phyloP scores from a whole-genome alignment of 2,113 vertebrate genomes.

The Odontophorus gujanensis region DNA sequence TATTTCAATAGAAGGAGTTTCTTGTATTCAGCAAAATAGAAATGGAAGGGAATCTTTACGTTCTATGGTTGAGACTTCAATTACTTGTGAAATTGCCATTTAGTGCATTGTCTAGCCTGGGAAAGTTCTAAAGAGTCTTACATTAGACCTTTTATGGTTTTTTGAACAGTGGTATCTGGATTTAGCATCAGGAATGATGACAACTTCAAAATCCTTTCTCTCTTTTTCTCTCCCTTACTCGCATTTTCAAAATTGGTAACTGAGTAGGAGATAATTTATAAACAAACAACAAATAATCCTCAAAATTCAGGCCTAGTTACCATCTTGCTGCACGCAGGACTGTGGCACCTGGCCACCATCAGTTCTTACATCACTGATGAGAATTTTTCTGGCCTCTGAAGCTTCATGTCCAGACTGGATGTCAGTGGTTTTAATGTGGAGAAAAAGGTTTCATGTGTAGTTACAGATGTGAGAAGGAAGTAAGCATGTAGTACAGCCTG shows the following conservation, averaged over 20 bases:
- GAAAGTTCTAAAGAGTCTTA: background rate
- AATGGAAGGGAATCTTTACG: background rate
- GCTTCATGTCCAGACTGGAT: background rate
- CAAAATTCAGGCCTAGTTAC: background rate
- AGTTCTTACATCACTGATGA: background rate
- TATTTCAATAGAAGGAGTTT: background rate
- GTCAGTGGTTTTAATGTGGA: background rate
- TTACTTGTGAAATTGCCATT: background rate
- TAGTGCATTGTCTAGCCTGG: background rate
- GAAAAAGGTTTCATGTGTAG: background rate
- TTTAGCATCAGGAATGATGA: background rate
- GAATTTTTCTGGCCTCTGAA: background rate
- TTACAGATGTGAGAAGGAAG: background rate
- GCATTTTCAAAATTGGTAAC: rapidly evolving
- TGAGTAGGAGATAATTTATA: background rate
- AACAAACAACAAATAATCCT: background rate
- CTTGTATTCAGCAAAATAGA: background rate
- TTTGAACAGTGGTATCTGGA: background rate
- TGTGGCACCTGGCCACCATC: background rate
- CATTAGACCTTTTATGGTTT: background rate
- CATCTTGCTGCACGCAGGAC: background rate
- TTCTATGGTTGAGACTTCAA: background rate
- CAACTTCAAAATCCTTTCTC: background rate
- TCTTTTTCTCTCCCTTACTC: background rate
- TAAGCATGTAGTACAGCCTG: background rate